These are phyloP conservation scores for Pavo muticus DNA, from an alignment of 2,113 vertebrate genomes.

Conservation along the genomic window DNA sequence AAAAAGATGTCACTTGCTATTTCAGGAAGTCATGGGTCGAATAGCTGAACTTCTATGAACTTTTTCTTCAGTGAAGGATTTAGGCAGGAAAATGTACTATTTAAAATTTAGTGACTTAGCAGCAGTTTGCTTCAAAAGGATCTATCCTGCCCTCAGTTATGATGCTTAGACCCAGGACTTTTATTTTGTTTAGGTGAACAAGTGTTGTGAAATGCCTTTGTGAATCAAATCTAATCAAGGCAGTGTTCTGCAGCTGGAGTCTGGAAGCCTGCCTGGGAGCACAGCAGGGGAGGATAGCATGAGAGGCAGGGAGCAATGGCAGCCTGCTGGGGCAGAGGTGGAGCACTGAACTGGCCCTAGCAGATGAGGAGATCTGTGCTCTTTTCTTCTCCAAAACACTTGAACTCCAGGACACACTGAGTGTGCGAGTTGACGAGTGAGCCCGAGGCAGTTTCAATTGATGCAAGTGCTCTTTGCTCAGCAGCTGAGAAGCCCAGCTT, in stretches of 20 bases:
- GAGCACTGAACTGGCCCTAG: background rate
- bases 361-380: background rate
- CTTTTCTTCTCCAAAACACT: background rate
- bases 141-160: slow-evolving; percentile 21
- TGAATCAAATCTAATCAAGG: slow-evolving; percentile 63
- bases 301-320: background rate
- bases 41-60: background rate
- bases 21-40: background rate
- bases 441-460: slow-evolving; percentile 53
- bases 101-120: slow-evolving; percentile 15
- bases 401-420: slow-evolving; percentile 38
- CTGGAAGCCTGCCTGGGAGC: slow-evolving; percentile 60
- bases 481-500: slow-evolving; percentile 49
- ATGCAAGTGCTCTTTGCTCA: slow-evolving; percentile 67
- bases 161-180: slow-evolving; percentile 22
- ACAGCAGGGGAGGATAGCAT: background rate
- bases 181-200: slow-evolving; percentile 49
- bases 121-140: background rate
- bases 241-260: slow-evolving; percentile 41
- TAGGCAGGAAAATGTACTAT: background rate
- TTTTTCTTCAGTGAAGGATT: slow-evolving; percentile 1
- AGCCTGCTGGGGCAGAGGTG: slow-evolving; percentile 27
- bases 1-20: background rate
- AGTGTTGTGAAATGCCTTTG: slow-evolving; percentile 62
- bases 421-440: slow-evolving; percentile 14